Evolutionary conservation across 2,113 vertebrate species (phyloP), one percentile per base, ranked within the genome.

Genomic region (Ophiodon elongatus): DNA sequence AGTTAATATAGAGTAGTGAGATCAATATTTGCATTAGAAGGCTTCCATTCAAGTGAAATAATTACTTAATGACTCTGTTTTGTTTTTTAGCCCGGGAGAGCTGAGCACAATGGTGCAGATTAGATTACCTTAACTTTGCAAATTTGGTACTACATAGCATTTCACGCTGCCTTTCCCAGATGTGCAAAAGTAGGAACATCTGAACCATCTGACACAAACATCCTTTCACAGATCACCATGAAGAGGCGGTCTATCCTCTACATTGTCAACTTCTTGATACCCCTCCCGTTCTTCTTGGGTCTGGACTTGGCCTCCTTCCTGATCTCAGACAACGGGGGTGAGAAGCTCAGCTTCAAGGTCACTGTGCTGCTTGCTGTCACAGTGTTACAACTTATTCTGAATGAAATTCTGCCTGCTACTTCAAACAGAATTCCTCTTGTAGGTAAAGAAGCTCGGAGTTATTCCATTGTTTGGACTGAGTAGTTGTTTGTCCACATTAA

Each of bases 251-350:
- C 96, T 1, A 66, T 89, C 9, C 93, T 97, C 47, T 96, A 97
- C 4, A 56, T 96, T 2, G 63, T 95, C 71, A 96, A 96, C 91
- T 94, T 97, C 87, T 88, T 97, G 79, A 60, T 96, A 27, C 96
- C 97, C 0, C 76, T 96, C 0, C 75, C 96, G 0, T 94, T 94
- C 80, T 94, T 97, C 77, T 81, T 97, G 25, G 63, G 92, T 69
- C 87, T 97, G 93, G 96, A 97, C 37, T 74, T 97, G 87, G 83
- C 94, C 23, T 95, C 96, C 60, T 63, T 96, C 85, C 88, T 96
- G 4, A 95, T 96, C 65, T 93, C 95, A 33, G 94, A 95, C 71
- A 82, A 33, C 3, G 89, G 93, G 0, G 93, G 95, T 7, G 96
- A 97, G 60, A 64, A 82, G 83, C 88, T 93, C 69, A 76, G 93